These are phyloP conservation scores for Oryzias celebensis DNA, from an alignment of 2,113 vertebrate genomes.

Conservation along the genomic window DNA sequence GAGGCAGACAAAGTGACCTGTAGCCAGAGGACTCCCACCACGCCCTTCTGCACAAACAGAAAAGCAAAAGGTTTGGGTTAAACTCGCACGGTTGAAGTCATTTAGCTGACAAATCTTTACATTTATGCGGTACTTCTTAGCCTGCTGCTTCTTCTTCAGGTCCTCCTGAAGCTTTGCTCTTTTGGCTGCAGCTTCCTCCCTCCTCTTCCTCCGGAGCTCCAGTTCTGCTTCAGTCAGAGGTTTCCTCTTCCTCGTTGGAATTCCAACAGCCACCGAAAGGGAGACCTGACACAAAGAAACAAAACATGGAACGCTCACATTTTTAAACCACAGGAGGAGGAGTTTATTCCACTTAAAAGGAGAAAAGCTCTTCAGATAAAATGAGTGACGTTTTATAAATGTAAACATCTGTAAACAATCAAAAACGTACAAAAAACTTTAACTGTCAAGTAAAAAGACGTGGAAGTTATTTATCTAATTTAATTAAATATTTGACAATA, in stretches of 20 bases:
- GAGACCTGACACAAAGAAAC: constrained; percentile 64
- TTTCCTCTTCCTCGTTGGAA: constrained; percentile 75
- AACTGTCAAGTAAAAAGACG: too few relatives aligned
- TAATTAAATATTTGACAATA: too few relatives aligned
- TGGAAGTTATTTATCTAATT: too few relatives aligned
- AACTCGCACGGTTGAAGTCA: neutral
- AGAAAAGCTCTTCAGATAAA: too few relatives aligned
- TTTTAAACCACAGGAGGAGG: too few relatives aligned
- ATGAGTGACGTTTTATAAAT: too few relatives aligned
- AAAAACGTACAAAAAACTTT: too few relatives aligned
- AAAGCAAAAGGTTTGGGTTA: neutral
- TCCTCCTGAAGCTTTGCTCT: constrained; percentile 82
- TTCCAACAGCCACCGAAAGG: constrained; percentile 56
- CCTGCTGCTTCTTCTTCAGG: constrained; percentile 74
- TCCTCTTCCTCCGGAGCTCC: constrained; percentile 74
- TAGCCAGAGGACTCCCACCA: constrained; percentile 89
- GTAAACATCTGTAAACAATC: too few relatives aligned
- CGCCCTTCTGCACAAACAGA: constrained; percentile 76
- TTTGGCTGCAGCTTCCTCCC: constrained; percentile 83
- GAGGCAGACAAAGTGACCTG: constrained; percentile 80
- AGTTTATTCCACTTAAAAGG: too few relatives aligned
- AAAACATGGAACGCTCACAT: neutral
- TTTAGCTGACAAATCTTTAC: constrained; percentile 44
- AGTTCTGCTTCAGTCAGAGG: constrained; percentile 80
- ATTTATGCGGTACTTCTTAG: constrained; percentile 84